Evolutionary conservation across 1,140 invertebrate species (phyloP), one percentile per base, ranked within the genome.

Genomic region (Prorops nasuta): DNA sequence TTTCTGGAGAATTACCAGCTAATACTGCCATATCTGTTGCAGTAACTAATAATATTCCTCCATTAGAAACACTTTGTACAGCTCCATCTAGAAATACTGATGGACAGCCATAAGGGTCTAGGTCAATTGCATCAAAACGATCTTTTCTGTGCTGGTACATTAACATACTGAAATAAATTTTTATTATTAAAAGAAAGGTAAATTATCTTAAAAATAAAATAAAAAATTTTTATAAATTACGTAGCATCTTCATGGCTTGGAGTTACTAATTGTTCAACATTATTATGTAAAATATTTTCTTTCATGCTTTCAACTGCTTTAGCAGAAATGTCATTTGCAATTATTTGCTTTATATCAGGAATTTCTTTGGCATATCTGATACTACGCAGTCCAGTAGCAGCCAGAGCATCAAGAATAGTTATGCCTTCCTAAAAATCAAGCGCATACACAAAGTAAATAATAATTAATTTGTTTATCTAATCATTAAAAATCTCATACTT

Each of bases 11-110:
- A 80, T 98, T 98, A 1, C 98, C 98, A 59, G 94, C 96, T 36
- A 99, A 76, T 9, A 98, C 88, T 1, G 95, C 97, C 90, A 97
- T 95, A 72, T 99, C 98, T 0, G 98, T 99, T 16, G 94, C 96
- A 0, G 98, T 99, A 0, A 99, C 86, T 52, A 98, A 83, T n/a
- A 99, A 74, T 8, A 93, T 62, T 1, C 91, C 91, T 9, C 88
- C 89, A 60, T 93, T 86, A 19, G 81, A 79, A 0, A 92, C 77
- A 56, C 86, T 84, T 68, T 92, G 89, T 1, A 99, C 88, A 0
- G 94, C 94, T 2, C 88, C 82, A 75, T 99, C 96, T 0, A 99
- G 78, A 77, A 99, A 99, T 39, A 84, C 86, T 2, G 92, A 87
- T 0, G 96, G 92, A 66, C 92, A 94, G 4, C 98, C 98, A 71